Evolutionary conservation across 23 tunicate genomes (phyloP).

Genomic region (Ciona savignyi): DNA sequence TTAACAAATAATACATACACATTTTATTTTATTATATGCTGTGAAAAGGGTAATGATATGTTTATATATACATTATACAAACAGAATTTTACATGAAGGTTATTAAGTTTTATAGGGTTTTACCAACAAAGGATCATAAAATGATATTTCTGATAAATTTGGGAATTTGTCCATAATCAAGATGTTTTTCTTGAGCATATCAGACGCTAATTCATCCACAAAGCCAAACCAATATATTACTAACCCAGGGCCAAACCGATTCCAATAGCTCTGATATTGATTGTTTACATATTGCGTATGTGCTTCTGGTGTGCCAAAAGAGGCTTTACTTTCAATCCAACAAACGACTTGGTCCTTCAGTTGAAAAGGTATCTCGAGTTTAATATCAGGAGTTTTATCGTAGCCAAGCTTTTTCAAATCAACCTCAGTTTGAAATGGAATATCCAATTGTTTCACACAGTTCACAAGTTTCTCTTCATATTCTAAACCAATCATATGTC

Average conservation of each 20-base stretch:
- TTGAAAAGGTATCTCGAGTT: slow-evolving; percentile 69
- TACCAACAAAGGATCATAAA: slow-evolving; percentile 10
- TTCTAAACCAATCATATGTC: slow-evolving; percentile 78
- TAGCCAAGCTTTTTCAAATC: slow-evolving; percentile 69
- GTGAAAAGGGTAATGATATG: too few relatives aligned
- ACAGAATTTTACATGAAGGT: too few relatives aligned
- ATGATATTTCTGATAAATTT: not conserved
- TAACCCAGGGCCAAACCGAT: slow-evolving; percentile 92
- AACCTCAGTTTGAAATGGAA: slow-evolving; percentile 77
- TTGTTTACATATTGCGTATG: slow-evolving; percentile 61
- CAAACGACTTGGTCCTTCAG: slow-evolving; percentile 65
- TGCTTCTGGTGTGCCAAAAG: slow-evolving; percentile 70
- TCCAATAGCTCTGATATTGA: slow-evolving; percentile 85
- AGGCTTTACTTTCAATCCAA: slow-evolving; percentile 98
- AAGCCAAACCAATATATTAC: slow-evolving; percentile 98
- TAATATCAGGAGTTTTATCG: slow-evolving; percentile 96
- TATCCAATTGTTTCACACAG: slow-evolving; percentile 25
- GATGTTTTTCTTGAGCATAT: slow-evolving; percentile 37
- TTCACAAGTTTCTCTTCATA: slow-evolving; percentile 49
- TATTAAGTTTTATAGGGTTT: too few relatives aligned
- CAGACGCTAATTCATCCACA: slow-evolving; percentile 67
- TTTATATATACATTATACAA: too few relatives aligned
- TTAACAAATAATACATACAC: too few relatives aligned
- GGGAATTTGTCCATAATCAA: slow-evolving; percentile 70
- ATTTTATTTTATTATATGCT: too few relatives aligned